Base-by-base conservation (phyloP, 2,888 invertebrate genomes). In the Nipponacmea schrenckii region DNA sequence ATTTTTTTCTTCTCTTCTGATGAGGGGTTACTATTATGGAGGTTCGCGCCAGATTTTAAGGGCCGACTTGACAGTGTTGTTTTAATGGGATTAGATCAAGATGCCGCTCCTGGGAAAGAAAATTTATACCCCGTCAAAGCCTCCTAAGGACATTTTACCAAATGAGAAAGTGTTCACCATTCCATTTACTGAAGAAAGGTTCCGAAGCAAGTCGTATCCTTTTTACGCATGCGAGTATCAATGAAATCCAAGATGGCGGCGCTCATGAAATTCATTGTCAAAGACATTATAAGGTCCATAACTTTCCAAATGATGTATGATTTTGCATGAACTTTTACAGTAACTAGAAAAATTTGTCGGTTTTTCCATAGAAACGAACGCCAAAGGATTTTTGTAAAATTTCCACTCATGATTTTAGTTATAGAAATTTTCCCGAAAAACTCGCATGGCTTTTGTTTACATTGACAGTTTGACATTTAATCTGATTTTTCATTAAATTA, bases 161-260 rank as follows among this genome's bases (percentile, higher is more conserved):
- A 79, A 81, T 27, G 87, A 87, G 62, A 79, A 80, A 62, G 75
- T 84, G 50, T 87, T 80, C 77, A 82, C 84, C 66, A 84, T 87
- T 74, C 79, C 79, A 46, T 85, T 87, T 75, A 86, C 88, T 8
- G 81, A 82, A 76, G 88, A 88, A 83, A 84, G 85, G 81, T 86
- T 88, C 79, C 79, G 81, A 79, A 85, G 84, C 20, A 82, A 85
- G 78, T 81, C 81, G 87, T 88, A 88, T 87, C 87, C 85, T 87
- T 86, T 82, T 72, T 71, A 68, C 39, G 39, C 39, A 39, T 39
- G 39, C 39, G 39, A 39, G 39, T 39, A 39, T 39, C 39, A 39
- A 39, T 39, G 39, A 74, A 78, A 83, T 83, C 82, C 84, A 86
- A 85, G 69, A 86, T 86, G 86, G 86, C 86, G 84, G 83, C 85